These are phyloP conservation scores for Ictalurus furcatus DNA, from an alignment of 2,113 vertebrate species.

Conservation along the genomic window DNA sequence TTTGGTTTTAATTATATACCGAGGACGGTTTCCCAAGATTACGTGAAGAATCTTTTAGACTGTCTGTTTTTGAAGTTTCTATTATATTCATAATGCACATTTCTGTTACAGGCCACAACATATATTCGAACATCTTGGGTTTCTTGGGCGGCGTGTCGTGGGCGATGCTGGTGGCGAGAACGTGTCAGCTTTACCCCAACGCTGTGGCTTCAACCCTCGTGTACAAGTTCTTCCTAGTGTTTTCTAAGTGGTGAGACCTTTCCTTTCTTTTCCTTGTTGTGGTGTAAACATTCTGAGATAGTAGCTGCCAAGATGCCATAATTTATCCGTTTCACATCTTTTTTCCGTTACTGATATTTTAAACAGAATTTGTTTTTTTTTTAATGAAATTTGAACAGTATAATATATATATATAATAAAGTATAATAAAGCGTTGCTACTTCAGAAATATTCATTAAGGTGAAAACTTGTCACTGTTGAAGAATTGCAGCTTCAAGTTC, in stretches of 20 bases:
- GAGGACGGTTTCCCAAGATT: neutral
- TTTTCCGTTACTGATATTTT: neutral
- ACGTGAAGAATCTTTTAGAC: neutral
- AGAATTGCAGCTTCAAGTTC: neutral
- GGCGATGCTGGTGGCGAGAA: constrained; percentile 92
- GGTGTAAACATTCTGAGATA: neutral
- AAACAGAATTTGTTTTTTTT: neutral
- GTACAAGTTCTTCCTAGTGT: constrained; percentile 93
- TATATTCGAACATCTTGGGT: constrained; percentile 92
- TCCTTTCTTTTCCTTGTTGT: neutral
- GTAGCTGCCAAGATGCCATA: neutral
- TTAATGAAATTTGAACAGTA: neutral
- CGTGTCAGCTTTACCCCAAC: constrained; percentile 92
- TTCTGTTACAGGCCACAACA: constrained; percentile 82
- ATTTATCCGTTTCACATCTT: neutral
- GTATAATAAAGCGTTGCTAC: neutral
- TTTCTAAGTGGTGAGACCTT: constrained; percentile 88
- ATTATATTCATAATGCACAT: neutral
- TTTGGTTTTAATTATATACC: neutral
- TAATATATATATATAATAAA: neutral
- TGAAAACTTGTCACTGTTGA: neutral
- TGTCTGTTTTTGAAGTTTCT: neutral
- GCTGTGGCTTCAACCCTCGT: constrained; percentile 89
- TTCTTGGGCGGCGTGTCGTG: constrained; percentile 91
- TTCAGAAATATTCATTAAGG: neutral